Evolutionary conservation across 2,888 invertebrate genomes (phyloP).

Genomic region (Hesperia comma): DNA sequence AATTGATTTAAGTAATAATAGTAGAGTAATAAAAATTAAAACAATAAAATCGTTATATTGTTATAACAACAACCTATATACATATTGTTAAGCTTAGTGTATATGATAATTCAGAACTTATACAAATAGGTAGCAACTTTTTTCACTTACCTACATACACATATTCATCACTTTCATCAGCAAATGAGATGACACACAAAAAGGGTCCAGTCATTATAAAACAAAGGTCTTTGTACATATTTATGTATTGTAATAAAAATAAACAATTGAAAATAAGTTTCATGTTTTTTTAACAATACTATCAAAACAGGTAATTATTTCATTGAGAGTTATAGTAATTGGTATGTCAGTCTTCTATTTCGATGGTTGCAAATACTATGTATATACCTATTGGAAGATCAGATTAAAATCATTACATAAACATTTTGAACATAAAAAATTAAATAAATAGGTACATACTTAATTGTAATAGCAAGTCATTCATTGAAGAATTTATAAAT

Average conservation of each 20-base stretch:
- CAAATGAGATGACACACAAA: not conserved
- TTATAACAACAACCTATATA: slow-evolving; percentile 11
- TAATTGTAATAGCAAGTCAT: too few species aligned
- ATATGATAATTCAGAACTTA: slow-evolving; percentile 11
- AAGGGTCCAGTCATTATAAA: not conserved
- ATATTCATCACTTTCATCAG: not conserved
- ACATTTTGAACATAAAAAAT: too few species aligned
- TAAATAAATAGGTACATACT: too few species aligned
- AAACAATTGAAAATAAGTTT: not conserved
- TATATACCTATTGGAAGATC: too few species aligned
- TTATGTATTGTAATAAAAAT: not conserved
- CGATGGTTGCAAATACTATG: not conserved
- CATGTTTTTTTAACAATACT: not conserved
- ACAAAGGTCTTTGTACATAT: not conserved
- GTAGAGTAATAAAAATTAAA: slow-evolving; percentile 36
- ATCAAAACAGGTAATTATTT: not conserved
- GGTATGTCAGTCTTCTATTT: slow-evolving; percentile 2
- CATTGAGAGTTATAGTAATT: not conserved
- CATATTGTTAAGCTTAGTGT: slow-evolving; percentile 15
- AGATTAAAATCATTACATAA: too few species aligned
- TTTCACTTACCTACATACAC: not conserved
- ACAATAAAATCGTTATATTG: slow-evolving; percentile 27
- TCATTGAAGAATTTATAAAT: too few species aligned
- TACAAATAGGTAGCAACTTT: not conserved
- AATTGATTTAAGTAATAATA: slow-evolving; percentile 26